These are phyloP conservation scores for Puffinus mauretanicus DNA, from an alignment of 2,113 vertebrate genomes.

Conservation along the genomic window DNA sequence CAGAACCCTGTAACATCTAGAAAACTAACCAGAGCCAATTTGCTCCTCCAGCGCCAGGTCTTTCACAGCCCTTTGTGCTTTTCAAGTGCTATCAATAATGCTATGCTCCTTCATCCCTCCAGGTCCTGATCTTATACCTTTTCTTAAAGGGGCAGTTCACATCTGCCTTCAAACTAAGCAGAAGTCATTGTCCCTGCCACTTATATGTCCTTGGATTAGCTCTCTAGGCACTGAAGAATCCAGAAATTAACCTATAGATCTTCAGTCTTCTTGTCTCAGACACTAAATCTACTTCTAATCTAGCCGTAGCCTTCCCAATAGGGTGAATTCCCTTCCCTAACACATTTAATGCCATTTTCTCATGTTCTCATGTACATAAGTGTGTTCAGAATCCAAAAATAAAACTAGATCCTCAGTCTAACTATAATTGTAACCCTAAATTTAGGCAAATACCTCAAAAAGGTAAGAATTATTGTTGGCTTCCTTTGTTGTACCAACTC, in stretches of 20 bases:
- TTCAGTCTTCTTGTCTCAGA: not conserved
- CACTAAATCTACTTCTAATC: not conserved
- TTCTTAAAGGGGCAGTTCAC: not conserved
- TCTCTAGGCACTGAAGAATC: not conserved
- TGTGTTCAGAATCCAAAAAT: not conserved
- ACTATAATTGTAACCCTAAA: not conserved
- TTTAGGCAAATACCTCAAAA: not conserved
- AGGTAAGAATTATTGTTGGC: not conserved
- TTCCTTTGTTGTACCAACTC: not conserved
- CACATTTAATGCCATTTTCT: not conserved
- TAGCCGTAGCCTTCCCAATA: not conserved
- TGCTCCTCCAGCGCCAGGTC: not conserved
- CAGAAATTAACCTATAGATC: not conserved
- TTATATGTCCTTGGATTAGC: not conserved
- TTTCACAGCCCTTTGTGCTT: not conserved
- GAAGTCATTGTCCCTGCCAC: not conserved
- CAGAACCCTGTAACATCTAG: not conserved
- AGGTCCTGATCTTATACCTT: not conserved
- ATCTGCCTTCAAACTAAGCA: not conserved
- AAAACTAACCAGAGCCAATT: not conserved
- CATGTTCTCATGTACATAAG: not conserved
- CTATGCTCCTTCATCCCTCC: not conserved
- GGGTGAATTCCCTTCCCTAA: not conserved
- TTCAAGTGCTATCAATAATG: not conserved
- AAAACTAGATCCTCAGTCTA: not conserved